Evolutionary conservation across 2,113 vertebrate species (phyloP).

Genomic region (Brachionichthys hirsutus): DNA sequence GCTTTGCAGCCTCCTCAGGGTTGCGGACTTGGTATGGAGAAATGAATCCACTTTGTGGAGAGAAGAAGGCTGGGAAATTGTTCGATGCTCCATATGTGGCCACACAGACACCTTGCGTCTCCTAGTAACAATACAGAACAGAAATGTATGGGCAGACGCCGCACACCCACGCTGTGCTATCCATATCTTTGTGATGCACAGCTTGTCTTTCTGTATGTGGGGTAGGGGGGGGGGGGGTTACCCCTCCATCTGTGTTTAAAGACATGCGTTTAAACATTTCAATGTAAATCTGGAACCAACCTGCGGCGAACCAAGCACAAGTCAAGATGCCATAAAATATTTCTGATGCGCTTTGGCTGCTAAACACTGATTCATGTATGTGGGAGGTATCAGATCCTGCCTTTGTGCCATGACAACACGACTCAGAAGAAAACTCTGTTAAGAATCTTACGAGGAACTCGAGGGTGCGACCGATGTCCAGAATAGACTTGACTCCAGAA

Average conservation of each 20-base stretch:
- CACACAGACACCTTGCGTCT: constrained; percentile 89
- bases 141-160: not conserved
- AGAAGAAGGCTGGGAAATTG: constrained; percentile 89
- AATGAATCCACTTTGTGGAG: constrained; percentile 80
- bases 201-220: not conserved
- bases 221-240: too few relatives aligned
- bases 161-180: not conserved
- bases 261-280: not conserved
- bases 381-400: not conserved
- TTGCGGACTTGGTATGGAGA: constrained; percentile 79
- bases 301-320: not conserved
- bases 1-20: constrained; percentile 82
- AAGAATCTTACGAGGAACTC: constrained; percentile 83
- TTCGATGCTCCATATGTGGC: constrained; percentile 83
- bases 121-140: constrained; percentile 67
- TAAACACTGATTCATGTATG: not conserved
- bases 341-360: not conserved
- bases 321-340: not conserved
- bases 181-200: not conserved
- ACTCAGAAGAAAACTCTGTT: not conserved
- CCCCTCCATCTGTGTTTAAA: not conserved
- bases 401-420: not conserved
- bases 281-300: not conserved
- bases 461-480: constrained; percentile 89
- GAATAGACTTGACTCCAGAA: constrained; percentile 88